A percentile compares a stretch with the other conserved stretches of the same genome.
These are phyloP conservation scores for Lepisosteus oculatus DNA, from an alignment of 2,113 vertebrate genomes.

Conservation along the genomic window DNA sequence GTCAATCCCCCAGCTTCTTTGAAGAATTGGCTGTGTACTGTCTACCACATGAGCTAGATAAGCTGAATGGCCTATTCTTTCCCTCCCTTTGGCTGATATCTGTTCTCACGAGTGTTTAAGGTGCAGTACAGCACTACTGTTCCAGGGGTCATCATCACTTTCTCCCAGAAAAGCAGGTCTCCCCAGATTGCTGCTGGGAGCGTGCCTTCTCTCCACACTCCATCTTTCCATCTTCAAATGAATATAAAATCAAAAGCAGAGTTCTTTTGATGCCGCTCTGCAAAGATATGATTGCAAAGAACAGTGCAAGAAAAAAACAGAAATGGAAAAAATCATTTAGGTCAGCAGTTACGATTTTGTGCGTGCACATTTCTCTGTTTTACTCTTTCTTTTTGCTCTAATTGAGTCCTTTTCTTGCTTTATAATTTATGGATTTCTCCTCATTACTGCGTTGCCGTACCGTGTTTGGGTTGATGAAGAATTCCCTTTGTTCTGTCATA, in stretches of 20 bases:
- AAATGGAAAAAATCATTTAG: neutral
- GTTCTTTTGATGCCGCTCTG: neutral
- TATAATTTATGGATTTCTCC: conserved; percentile 21
- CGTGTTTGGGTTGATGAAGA: conserved; percentile 12
- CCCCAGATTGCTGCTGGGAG: neutral
- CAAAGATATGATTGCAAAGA: conserved; percentile 10
- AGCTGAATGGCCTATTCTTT: neutral
- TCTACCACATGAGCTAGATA: neutral
- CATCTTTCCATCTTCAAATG: neutral
- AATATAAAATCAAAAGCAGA: neutral
- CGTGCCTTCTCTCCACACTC: neutral
- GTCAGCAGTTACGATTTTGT: conserved; percentile 10
- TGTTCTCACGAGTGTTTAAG: neutral
- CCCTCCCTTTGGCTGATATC: neutral
- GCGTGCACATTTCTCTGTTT: conserved; percentile 7
- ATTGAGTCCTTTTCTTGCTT: conserved; percentile 16
- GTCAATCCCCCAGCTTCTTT: neutral
- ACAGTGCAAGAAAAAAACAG: neutral
- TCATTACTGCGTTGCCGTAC: conserved; percentile 1
- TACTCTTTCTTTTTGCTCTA: conserved; percentile 10
- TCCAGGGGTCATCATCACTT: neutral
- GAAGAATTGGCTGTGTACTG: neutral
- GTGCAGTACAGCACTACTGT: neutral
- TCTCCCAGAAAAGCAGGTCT: neutral
- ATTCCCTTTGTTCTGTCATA: conserved; percentile 13